phyloP scores from a whole-genome alignment of 2,888 invertebrate species.

The Clivina fossor region DNA sequence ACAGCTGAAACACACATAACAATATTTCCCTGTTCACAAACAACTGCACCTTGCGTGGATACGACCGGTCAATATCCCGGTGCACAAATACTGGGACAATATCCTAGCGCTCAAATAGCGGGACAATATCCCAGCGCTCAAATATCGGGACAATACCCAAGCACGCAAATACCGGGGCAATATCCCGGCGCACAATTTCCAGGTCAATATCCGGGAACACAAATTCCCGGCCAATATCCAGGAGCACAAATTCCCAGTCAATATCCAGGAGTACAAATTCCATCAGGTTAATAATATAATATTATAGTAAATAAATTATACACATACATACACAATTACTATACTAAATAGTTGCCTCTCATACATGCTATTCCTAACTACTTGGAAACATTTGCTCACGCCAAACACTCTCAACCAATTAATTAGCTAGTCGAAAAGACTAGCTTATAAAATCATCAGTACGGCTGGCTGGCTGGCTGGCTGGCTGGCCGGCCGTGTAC shows the following conservation, averaged over 20 bases:
- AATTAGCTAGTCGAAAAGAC: no score
- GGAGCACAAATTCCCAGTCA: conserved; percentile 10
- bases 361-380: no score
- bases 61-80: conserved; percentile 4
- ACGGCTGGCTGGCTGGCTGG: no score
- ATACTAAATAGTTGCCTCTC: no score
- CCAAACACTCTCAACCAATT: no score
- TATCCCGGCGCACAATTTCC: conserved; percentile 18
- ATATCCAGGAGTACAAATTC: conserved; percentile 26
- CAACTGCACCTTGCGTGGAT: neutral
- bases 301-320: no score
- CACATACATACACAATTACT: no score
- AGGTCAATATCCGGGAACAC: conserved; percentile 27
- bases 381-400: no score
- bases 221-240: conserved; percentile 1
- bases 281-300: no score
- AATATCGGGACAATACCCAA: neutral
- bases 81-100: conserved; percentile 23
- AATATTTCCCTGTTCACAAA: conserved; percentile 7
- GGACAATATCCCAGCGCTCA: conserved; percentile 8
- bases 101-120: conserved; percentile 11
- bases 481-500: no score
- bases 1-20: conserved; percentile 28
- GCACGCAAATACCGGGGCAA: conserved; percentile 16
- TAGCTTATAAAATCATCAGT: no score